Evolutionary conservation across 2,888 invertebrate species (phyloP), one percentile per base, ranked within the genome.

Genomic region (Melangyna quadrimaculata): DNA sequence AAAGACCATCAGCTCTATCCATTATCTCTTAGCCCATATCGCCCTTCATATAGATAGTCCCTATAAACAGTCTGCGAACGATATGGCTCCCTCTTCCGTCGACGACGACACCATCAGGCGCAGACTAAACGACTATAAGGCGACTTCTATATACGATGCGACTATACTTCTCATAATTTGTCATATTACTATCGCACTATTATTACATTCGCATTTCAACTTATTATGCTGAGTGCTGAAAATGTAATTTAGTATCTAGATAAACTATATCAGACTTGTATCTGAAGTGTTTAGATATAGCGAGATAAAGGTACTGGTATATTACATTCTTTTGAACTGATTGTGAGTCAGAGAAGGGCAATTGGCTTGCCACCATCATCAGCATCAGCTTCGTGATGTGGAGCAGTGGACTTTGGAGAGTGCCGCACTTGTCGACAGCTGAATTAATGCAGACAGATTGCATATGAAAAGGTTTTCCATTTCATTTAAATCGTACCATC

Each of bases 141-240:
- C 78, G 57, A 61, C 78, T 63, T 65, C 48, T 65, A 48, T 65
- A 48, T 65, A 75, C 74, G 51, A 70, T 57, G 72, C 72, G 72
- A 70, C 78, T 74, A 74, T 75, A 83, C 87, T 80, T 80, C 81
- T 87, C 87, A 87, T 87, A 87, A 87, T 87, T 87, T 87, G 87
- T 87, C 87, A 87, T 87, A 87, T 87, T 87, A 87, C 87, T 87
- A 87, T 87, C 87, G 87, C 87, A 87, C 87, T 87, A 87, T 87
- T 87, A 87, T 87, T 87, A 87, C 87, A 87, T 87, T 87, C 87
- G 81, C 83, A 87, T 87, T 87, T 79, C 86, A 86, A 81, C 87
- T 87, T 87, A 86, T 83, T 88, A 87, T 86, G 80, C 83, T 83
- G 87, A 88, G 87, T 87, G 87, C 87, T 88, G 87, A 86, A 87